Conservation (phyloP, 2,113 vertebrate genomes). For the Sebastes fasciatus region DNA sequence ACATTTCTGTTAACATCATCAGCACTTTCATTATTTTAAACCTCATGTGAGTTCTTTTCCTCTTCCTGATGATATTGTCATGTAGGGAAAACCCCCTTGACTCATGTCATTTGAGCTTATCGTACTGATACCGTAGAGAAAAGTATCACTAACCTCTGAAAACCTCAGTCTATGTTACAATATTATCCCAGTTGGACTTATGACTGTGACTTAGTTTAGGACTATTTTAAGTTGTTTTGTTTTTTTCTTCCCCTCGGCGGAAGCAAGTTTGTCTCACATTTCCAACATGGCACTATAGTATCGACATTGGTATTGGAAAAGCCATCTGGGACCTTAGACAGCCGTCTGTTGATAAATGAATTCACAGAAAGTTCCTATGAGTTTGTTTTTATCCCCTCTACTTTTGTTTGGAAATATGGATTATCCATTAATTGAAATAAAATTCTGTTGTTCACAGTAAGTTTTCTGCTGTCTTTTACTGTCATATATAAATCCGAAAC, state of each 20-base stretch:
- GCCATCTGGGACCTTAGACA: conserved; percentile 72
- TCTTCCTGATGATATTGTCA: conserved; percentile 53
- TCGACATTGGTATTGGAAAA: conserved; percentile 68
- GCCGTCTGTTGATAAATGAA: conserved; percentile 69
- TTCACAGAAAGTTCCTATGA: conserved; percentile 80
- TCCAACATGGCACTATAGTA: conserved; percentile 74
- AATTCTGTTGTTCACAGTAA: conserved; percentile 80
- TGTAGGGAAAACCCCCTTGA: conserved; percentile 63
- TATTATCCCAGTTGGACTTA: conserved; percentile 66
- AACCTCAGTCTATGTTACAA: conserved; percentile 76
- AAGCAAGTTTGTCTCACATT: conserved; percentile 69
- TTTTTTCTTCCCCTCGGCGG: conserved; percentile 51
- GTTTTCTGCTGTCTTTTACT: conserved; percentile 31
- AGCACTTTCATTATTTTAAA: conserved; percentile 47
- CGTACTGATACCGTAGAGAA: conserved; percentile 66
- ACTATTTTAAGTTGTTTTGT: conserved; percentile 58
- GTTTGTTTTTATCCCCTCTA: conserved; percentile 77
- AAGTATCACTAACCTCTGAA: conserved; percentile 73
- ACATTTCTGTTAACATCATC: conserved; percentile 32
- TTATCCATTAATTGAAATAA: conserved; percentile 81
- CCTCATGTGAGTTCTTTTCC: conserved; percentile 57
- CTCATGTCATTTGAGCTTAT: conserved; percentile 70
- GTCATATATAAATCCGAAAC: not conserved
- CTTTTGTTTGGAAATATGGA: conserved; percentile 82
- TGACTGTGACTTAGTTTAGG: conserved; percentile 76